Conservation (phyloP, 2,113 vertebrate species). For the Phocoena sinus region DNA sequence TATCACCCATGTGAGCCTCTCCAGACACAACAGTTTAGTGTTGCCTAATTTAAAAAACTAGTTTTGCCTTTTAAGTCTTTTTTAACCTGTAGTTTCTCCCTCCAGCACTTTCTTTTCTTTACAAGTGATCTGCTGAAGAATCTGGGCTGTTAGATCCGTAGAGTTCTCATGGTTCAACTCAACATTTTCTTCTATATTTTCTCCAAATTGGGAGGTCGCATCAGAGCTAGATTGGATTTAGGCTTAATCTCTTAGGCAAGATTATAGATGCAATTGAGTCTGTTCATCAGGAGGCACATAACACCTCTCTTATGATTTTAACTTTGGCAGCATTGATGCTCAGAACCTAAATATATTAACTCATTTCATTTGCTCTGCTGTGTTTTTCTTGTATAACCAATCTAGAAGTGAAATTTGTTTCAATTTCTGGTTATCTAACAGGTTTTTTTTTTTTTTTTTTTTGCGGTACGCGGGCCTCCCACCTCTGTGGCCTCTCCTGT, state of each 20-base stretch:
- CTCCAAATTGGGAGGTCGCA: neutral
- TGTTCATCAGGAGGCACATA: neutral
- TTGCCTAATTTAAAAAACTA: neutral
- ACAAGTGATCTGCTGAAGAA: neutral
- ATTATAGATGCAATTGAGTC: neutral
- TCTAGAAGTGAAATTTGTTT: neutral
- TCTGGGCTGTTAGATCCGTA: neutral
- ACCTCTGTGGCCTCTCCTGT: too few species aligned
- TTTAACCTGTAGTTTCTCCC: neutral
- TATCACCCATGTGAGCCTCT: neutral
- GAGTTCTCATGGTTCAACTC: neutral
- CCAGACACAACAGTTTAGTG: neutral
- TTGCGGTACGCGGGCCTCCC: too few species aligned
- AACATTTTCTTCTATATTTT: conserved; percentile 30
- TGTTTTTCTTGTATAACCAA: neutral
- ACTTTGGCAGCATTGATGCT: neutral
- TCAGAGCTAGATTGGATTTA: neutral
- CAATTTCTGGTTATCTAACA: neutral
- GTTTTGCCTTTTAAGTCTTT: neutral
- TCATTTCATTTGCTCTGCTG: neutral
- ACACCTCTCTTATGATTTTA: neutral
- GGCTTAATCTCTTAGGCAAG: neutral
- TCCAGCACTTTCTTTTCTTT: neutral
- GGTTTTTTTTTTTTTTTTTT: neutral
- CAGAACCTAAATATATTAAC: neutral